Evolutionary conservation across 2,797 vertebrate species (phyloP).

Genomic region (Gambelia wislizenii): DNA sequence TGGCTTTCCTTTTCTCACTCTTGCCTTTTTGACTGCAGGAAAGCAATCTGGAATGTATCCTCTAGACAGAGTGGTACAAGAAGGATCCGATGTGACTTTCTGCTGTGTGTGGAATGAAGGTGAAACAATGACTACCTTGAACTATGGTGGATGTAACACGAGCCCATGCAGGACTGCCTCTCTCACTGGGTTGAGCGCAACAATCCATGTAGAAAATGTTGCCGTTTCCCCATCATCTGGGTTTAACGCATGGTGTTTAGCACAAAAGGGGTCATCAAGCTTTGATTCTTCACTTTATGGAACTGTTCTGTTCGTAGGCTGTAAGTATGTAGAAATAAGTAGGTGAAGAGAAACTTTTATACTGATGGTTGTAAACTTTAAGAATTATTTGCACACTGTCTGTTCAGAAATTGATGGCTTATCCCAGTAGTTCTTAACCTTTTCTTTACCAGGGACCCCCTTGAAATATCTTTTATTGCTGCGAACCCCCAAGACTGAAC

Average conservation of each 20-base stretch:
- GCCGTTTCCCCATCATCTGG: constrained; percentile 72
- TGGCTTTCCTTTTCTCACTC: constrained; percentile 14
- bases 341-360: not conserved
- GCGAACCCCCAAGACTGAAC: no score
- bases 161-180: constrained; percentile 46
- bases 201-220: constrained; percentile 74
- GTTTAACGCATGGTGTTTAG: constrained; percentile 74
- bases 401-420: not conserved
- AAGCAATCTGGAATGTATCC: constrained; percentile 72
- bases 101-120: constrained; percentile 76
- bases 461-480: no score
- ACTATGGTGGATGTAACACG: constrained; percentile 30
- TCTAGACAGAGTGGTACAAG: constrained; percentile 74
- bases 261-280: not conserved
- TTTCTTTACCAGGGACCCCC: no score
- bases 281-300: constrained; percentile 17
- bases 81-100: constrained; percentile 78
- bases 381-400: not conserved
- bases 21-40: constrained; percentile 39
- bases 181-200: constrained; percentile 73
- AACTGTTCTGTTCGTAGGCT: constrained; percentile 80
- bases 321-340: constrained; percentile 71
- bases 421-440: no score
- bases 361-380: not conserved
- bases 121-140: constrained; percentile 44